Evolutionary conservation across 2,113 vertebrate species (phyloP).

Genomic region (Nycticorax nycticorax): DNA sequence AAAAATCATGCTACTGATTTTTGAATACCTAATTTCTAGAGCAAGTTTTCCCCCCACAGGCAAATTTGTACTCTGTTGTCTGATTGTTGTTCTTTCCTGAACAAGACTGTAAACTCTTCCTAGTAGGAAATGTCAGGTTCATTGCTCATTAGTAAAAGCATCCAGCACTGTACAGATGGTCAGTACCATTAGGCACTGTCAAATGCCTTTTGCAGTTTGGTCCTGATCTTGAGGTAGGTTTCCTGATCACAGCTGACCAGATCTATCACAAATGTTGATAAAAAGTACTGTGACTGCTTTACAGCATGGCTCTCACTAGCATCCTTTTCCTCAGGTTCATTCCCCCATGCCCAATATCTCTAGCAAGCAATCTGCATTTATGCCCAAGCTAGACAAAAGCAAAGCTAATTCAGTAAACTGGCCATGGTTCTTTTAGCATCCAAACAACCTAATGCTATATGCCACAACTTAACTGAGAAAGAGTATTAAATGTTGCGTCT

Average conservation of each 20-base stretch:
- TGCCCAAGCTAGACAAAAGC: not conserved
- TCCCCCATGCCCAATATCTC: not conserved
- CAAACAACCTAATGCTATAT: too few relatives aligned
- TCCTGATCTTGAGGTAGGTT: not conserved
- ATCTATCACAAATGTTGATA: not conserved
- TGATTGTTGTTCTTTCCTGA: not conserved
- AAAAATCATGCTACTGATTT: not conserved
- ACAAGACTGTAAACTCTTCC: not conserved
- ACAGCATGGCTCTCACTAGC: not conserved
- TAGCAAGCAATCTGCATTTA: not conserved
- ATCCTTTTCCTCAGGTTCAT: not conserved
- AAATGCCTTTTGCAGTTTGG: not conserved
- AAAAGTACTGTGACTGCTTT: not conserved
- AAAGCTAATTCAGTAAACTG: not conserved
- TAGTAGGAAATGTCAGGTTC: not conserved
- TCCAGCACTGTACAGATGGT: not conserved
- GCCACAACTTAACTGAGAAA: not conserved
- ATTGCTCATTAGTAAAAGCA: not conserved
- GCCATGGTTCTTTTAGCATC: not conserved
- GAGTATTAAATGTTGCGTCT: not conserved
- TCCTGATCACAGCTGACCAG: not conserved
- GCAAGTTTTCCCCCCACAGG: not conserved
- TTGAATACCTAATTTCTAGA: not conserved
- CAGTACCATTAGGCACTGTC: not conserved
- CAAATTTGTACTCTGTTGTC: not conserved